Evolutionary conservation across 2,888 invertebrate genomes (phyloP).

Genomic region (Chrysolina oricalcia): DNA sequence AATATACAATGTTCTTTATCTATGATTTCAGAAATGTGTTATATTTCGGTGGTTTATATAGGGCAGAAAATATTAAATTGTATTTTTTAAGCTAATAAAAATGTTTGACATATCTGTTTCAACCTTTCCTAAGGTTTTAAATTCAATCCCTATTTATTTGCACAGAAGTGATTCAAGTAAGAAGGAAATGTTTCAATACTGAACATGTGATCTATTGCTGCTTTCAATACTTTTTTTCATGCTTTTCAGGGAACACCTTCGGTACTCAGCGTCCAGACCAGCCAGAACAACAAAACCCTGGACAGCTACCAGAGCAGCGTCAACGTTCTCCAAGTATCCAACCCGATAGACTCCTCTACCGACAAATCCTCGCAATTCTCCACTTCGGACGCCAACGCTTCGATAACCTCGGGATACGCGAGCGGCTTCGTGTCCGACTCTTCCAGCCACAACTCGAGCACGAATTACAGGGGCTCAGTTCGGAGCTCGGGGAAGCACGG

Average conservation of each 20-base stretch:
- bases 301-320: slow-evolving; percentile 67
- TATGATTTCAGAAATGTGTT: too few relatives aligned
- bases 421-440: slow-evolving; percentile 51
- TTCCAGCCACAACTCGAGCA: slow-evolving; percentile 45
- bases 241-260: slow-evolving; percentile 63
- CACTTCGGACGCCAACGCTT: slow-evolving; percentile 36
- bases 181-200: too few relatives aligned
- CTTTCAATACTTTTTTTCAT: too few relatives aligned
- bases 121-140: too few relatives aligned
- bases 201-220: too few relatives aligned
- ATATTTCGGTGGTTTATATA: too few relatives aligned
- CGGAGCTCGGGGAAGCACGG: slow-evolving; percentile 54
- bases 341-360: slow-evolving; percentile 40
- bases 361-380: slow-evolving; percentile 38
- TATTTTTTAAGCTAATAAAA: too few relatives aligned
- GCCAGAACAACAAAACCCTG: slow-evolving; percentile 62
- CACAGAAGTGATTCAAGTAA: too few relatives aligned
- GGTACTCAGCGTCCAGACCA: slow-evolving; percentile 65
- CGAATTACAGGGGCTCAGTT: slow-evolving; percentile 28
- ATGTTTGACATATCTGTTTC: too few relatives aligned
- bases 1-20: too few relatives aligned
- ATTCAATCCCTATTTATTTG: too few relatives aligned
- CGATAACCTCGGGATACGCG: slow-evolving; percentile 27
- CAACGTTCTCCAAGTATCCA: slow-evolving; percentile 66
- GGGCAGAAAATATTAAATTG: too few relatives aligned